Evolutionary conservation across 2,888 invertebrate species (phyloP).

Genomic region (Lacanobia wlatinum): DNA sequence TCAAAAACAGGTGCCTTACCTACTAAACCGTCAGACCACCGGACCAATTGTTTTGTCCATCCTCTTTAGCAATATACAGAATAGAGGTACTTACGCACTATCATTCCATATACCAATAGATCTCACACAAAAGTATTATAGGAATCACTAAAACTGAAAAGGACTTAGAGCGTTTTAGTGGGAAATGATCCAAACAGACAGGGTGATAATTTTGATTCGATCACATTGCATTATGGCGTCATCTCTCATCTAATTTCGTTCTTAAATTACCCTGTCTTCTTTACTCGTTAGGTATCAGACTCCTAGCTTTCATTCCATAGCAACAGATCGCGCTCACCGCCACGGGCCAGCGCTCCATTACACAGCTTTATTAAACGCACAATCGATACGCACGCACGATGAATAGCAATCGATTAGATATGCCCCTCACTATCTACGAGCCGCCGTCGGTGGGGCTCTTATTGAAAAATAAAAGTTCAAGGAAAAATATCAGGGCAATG

Average conservation of each 20-base stretch:
- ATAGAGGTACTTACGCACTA: too few relatives aligned
- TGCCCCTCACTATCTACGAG: conserved; percentile 46
- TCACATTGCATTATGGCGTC: neutral
- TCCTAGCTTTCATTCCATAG: conserved; percentile 9
- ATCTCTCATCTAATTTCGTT: too few relatives aligned
- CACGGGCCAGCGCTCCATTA: conserved; percentile 36
- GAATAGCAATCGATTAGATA: conserved; percentile 59
- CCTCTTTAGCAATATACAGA: too few relatives aligned
- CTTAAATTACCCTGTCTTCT: neutral
- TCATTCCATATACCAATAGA: too few relatives aligned
- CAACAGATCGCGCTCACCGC: conserved; percentile 32
- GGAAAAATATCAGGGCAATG: conserved; percentile 7
- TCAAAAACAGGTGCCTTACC: too few relatives aligned
- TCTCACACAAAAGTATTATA: too few relatives aligned
- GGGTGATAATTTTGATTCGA: neutral
- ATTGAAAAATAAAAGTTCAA: conserved; percentile 49
- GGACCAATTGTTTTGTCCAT: too few relatives aligned
- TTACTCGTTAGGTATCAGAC: neutral
- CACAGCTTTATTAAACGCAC: conserved; percentile 56
- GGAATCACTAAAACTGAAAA: too few relatives aligned
- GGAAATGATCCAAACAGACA: neutral
- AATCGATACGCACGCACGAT: conserved; percentile 56
- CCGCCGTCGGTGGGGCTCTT: conserved; percentile 2
- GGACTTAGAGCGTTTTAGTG: too few relatives aligned
- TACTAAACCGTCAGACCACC: too few relatives aligned